phyloP scores from a whole-genome alignment of 2,888 invertebrate genomes.

The Parascotia fuliginaria region DNA sequence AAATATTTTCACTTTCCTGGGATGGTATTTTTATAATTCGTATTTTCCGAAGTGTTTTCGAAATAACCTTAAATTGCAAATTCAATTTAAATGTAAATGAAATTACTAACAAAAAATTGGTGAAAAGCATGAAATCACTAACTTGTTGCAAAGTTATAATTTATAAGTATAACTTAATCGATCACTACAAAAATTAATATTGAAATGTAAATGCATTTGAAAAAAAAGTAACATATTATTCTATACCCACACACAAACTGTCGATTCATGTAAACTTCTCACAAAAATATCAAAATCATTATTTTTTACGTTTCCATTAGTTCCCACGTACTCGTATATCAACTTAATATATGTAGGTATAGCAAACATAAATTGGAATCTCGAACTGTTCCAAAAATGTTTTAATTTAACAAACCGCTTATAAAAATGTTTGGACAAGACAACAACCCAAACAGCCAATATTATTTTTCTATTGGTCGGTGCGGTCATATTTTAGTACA shows the following conservation, averaged over 20 bases:
- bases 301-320: background rate
- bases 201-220: too few relatives aligned
- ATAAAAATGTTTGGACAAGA: slow-evolving; percentile 63
- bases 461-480: slow-evolving; percentile 54
- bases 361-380: slow-evolving; percentile 27
- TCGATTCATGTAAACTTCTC: background rate
- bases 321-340: slow-evolving; percentile 28
- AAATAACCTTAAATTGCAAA: too few relatives aligned
- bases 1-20: background rate
- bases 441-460: slow-evolving; percentile 58
- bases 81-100: too few relatives aligned
- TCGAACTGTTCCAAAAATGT: slow-evolving; percentile 42
- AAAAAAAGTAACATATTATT: too few relatives aligned
- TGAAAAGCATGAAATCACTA: too few relatives aligned
- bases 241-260: too few relatives aligned
- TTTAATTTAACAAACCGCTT: slow-evolving; percentile 58
- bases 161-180: too few relatives aligned
- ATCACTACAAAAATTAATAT: too few relatives aligned
- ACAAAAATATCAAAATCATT: background rate
- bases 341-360: background rate
- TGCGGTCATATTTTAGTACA: slow-evolving; percentile 51
- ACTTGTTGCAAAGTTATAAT: too few relatives aligned
- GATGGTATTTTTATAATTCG: too few relatives aligned
- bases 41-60: too few relatives aligned
- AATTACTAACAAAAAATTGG: too few relatives aligned